Evolutionary conservation across 2,888 invertebrate species (phyloP).

Genomic region (Trisateles emortualis): DNA sequence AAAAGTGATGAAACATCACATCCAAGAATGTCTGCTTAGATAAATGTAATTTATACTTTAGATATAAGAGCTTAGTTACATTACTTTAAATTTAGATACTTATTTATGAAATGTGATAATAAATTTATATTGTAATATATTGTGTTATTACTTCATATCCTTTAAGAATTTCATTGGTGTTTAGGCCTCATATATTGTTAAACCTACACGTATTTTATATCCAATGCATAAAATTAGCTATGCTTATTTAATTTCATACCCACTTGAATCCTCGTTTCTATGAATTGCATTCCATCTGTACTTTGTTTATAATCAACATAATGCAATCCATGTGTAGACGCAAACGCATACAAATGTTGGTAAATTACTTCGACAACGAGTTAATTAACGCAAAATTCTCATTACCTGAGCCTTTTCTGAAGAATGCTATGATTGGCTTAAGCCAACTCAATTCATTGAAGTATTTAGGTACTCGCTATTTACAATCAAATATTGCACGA

Average conservation of each 20-base stretch:
- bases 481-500: too few relatives aligned
- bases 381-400: conserved; percentile 8
- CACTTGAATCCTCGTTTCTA: neutral
- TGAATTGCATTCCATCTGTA: conserved; percentile 9
- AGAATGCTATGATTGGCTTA: neutral
- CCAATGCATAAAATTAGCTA: conserved; percentile 5
- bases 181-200: neutral
- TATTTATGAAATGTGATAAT: conserved; percentile 86
- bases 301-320: conserved; percentile 10
- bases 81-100: conserved; percentile 71
- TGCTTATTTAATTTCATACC: too few relatives aligned
- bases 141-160: neutral
- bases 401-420: neutral
- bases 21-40: conserved; percentile 64
- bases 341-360: conserved; percentile 9
- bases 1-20: conserved; percentile 55
- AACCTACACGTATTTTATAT: neutral
- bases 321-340: conserved; percentile 3
- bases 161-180: neutral
- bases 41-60: conserved; percentile 80
- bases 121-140: conserved; percentile 70
- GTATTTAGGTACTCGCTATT: too few relatives aligned
- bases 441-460: too few relatives aligned
- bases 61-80: conserved; percentile 69
- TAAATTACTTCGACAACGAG: conserved; percentile 12